Evolutionary conservation across 2,888 invertebrate species (phyloP), one percentile per base, ranked within the genome.

Genomic region (Caenorhabditis imperialis): DNA sequence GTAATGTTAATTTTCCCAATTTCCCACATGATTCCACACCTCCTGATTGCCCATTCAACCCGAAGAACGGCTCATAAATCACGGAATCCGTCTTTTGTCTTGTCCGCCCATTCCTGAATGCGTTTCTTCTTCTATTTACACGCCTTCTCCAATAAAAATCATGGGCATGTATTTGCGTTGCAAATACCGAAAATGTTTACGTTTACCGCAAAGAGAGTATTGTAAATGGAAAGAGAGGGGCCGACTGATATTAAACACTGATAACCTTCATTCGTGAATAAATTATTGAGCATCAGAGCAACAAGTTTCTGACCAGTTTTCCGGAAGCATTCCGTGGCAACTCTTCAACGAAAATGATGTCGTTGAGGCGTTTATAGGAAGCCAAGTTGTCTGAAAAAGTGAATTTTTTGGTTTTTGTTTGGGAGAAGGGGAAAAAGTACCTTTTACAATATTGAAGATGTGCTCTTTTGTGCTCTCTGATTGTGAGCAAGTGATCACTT

Each of bases 261-360:
- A 18, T 14, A 53, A 45, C 54, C 45, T 63, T 45, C 10, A 35
- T 16, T 44, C 18, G 18, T 44, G 16, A 14, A 25, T 18, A 42
- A 20, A 20, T 23, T 44, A 14, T 18, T 14, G 27, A 47, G 45
- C 7, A 30, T 30, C 55, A 20, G 38, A 18, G 50, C 22, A 5
- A 67, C 4, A 70, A 30, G 35, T 60, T 53, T 60, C 67, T 22
- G 2, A 71, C 38, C 6, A 82, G 48, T 55, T 82, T 82, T 47
- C 82, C 82, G 8, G 82, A 75, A 10, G 78, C 51, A 22, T 63
- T 80, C 23, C 75, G 47, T 10, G 82, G 82, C 12, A 82, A 42
- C 25, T 69, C 67, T 1, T 37, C 30, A 7, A 80, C 77, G 8
- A 76, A 57, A 12, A 72, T 44, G 12, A 77, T 71, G 23, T 77